Conservation (phyloP, 2,888 invertebrate species). For the Apotomis turbidana region DNA sequence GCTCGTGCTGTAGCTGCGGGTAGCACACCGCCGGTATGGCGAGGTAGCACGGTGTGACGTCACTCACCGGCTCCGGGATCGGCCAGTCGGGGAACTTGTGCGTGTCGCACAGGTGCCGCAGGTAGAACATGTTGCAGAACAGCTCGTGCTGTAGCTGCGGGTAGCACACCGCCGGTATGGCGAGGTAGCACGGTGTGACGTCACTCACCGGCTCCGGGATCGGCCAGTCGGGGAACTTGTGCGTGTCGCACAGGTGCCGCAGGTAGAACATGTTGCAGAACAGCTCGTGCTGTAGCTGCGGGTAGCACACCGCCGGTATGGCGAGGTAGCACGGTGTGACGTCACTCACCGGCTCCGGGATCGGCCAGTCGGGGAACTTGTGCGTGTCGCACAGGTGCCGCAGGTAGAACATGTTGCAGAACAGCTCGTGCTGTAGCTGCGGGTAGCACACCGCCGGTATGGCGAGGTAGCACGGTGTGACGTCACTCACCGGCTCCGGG, state of each 20-base stretch:
- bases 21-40: slow-evolving; percentile 97
- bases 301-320: slow-evolving; percentile 96
- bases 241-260: slow-evolving; percentile 96
- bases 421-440: slow-evolving; percentile 97
- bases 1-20: slow-evolving; percentile 96
- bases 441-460: slow-evolving; percentile 97
- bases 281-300: slow-evolving; percentile 96
- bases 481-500: slow-evolving; percentile 91
- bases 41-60: slow-evolving; percentile 87
- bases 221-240: slow-evolving; percentile 97
- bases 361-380: slow-evolving; percentile 98
- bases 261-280: slow-evolving; percentile 99
- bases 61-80: slow-evolving; percentile 94
- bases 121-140: slow-evolving; percentile 99
- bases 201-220: slow-evolving; percentile 94
- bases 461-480: slow-evolving; percentile 87
- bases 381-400: slow-evolving; percentile 96
- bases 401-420: slow-evolving; percentile 99
- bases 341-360: slow-evolving; percentile 98
- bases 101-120: slow-evolving; percentile 97
- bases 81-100: slow-evolving; percentile 98
- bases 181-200: slow-evolving; percentile 89
- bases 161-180: slow-evolving; percentile 96
- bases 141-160: slow-evolving; percentile 97
- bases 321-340: no score